phyloP scores from a whole-genome alignment of 2,888 invertebrate species.

The Nowickia ferox region DNA sequence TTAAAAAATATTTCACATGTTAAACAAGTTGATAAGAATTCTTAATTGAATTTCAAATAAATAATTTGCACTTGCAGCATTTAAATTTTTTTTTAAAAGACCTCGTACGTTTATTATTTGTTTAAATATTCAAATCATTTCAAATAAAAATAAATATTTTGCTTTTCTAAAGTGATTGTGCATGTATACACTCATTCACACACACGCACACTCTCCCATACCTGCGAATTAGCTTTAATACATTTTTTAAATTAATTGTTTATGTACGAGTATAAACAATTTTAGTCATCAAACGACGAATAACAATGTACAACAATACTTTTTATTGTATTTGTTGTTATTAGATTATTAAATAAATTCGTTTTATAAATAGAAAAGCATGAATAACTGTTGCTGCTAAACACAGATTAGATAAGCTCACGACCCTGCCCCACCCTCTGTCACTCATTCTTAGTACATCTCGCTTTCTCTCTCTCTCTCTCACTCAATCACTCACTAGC shows the following conservation, averaged over 20 bases:
- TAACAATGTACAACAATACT: slow-evolving; percentile 11
- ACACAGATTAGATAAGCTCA: slow-evolving; percentile 33
- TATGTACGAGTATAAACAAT: background rate
- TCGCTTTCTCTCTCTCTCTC: too few species aligned
- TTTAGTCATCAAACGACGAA: slow-evolving; percentile 20
- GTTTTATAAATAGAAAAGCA: slow-evolving; percentile 20
- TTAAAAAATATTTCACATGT: too few species aligned
- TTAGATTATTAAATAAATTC: slow-evolving; percentile 20
- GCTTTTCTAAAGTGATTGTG: background rate
- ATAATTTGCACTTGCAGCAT: background rate
- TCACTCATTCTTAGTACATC: too few species aligned
- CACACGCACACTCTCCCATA: too few species aligned
- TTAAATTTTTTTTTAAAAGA: background rate
- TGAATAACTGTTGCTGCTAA: slow-evolving; percentile 5
- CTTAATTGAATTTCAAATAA: too few species aligned
- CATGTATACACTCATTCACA: background rate
- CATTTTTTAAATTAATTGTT: background rate
- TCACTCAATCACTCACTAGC: too few species aligned
- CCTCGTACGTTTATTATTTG: background rate
- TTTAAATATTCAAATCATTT: background rate
- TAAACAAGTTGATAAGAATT: too few species aligned
- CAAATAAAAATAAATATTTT: background rate
- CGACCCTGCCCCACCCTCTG: background rate
- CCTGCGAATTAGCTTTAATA: background rate
- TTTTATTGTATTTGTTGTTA: slow-evolving; percentile 22